phyloP scores from a whole-genome alignment of 2,888 invertebrate species.

The Eupsilia transversa region DNA sequence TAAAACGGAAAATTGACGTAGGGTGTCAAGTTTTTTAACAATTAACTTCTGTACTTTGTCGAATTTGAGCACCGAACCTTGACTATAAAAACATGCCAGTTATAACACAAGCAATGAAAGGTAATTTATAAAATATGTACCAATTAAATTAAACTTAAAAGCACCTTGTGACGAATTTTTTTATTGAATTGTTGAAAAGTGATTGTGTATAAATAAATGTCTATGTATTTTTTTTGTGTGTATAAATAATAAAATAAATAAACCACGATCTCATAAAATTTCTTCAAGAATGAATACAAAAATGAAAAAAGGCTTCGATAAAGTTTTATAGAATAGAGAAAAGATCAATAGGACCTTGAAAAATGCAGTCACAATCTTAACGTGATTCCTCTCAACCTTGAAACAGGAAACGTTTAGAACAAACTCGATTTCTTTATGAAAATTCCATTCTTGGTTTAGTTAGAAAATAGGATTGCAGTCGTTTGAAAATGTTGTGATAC shows the following conservation, averaged over 20 bases:
- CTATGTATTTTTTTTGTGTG: too few species aligned
- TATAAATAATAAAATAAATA: too few species aligned
- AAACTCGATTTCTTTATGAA: slow-evolving; percentile 26
- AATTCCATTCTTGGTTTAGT: background rate
- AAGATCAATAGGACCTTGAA: slow-evolving; percentile 32
- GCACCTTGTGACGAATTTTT: background rate
- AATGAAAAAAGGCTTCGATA: background rate
- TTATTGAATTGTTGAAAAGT: too few species aligned
- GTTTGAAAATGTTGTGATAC: background rate
- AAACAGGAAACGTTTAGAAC: slow-evolving; percentile 16
- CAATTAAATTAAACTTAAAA: background rate
- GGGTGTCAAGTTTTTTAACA: too few species aligned
- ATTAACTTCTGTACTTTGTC: too few species aligned
- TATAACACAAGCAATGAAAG: background rate
- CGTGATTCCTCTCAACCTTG: slow-evolving; percentile 23
- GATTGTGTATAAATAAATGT: too few species aligned
- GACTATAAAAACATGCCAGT: too few species aligned
- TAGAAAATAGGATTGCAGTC: background rate
- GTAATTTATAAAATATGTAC: background rate
- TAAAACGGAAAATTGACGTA: too few species aligned
- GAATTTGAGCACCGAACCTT: too few species aligned
- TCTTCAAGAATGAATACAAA: slow-evolving; percentile 1
- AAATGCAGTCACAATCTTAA: slow-evolving; percentile 27
- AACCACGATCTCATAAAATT: background rate
- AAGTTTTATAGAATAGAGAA: slow-evolving; percentile 3